Conservation (phyloP, 2,797 vertebrate species). For the Cirrhinus molitorella region DNA sequence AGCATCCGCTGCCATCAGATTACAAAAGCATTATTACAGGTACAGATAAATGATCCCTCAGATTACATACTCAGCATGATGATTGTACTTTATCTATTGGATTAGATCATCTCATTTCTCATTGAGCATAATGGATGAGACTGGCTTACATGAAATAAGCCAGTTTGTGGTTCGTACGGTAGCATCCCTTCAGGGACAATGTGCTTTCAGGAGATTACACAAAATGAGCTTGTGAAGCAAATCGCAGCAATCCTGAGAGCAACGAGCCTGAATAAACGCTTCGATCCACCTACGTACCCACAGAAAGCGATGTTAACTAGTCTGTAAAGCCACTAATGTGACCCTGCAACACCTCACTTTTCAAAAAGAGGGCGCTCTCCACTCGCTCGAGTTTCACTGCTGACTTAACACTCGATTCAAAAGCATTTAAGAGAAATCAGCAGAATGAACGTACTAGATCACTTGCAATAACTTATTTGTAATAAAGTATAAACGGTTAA, state of each 20-base stretch:
- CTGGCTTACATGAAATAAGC: constrained; percentile 35
- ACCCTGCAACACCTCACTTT: background rate
- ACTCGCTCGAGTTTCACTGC: background rate
- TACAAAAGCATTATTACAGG: constrained; percentile 31
- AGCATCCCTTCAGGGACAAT: constrained; percentile 2
- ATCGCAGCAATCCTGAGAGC: constrained; percentile 10
- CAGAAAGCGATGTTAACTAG: background rate
- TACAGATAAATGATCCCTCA: constrained; percentile 17
- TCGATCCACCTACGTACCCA: constrained; percentile 4
- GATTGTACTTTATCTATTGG: background rate
- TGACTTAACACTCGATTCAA: background rate
- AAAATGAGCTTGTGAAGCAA: constrained; percentile 33
- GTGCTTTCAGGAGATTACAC: constrained; percentile 21
- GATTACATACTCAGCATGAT: constrained; percentile 28
- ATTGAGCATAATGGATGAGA: constrained; percentile 32
- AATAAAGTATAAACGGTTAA: background rate
- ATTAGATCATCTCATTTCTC: constrained; percentile 24
- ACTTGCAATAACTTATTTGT: background rate
- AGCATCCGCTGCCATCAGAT: constrained; percentile 24
- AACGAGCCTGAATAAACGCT: background rate
- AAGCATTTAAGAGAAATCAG: background rate
- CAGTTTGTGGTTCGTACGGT: background rate
- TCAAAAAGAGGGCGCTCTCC: background rate
- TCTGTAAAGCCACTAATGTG: background rate
- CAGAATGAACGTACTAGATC: background rate